phyloP scores from a whole-genome alignment of 2,797 vertebrate genomes.

The Limnodromus scolopaceus region DNA sequence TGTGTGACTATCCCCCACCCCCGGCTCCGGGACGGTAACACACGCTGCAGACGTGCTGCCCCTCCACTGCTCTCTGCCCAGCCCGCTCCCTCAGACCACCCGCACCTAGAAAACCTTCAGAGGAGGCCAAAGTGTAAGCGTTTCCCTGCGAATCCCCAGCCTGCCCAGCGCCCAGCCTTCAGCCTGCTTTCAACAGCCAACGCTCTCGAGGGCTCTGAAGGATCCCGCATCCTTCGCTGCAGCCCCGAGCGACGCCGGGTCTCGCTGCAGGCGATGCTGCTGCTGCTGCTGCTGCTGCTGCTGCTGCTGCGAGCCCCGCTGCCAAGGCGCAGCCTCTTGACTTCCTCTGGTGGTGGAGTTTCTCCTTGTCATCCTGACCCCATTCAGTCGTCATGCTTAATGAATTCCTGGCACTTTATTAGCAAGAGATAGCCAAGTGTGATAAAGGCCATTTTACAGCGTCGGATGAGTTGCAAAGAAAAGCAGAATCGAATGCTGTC shows the following conservation, averaged over 20 bases:
- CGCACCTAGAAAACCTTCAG: background rate
- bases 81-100: background rate
- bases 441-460: conserved; percentile 8
- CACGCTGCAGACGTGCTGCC: rapidly evolving
- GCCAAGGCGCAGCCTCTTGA: background rate
- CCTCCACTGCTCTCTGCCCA: background rate
- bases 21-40: background rate
- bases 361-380: conserved; percentile 36
- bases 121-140: background rate
- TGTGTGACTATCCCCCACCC: too few relatives aligned
- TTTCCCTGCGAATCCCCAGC: background rate
- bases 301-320: background rate
- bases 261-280: background rate
- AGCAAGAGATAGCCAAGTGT: conserved; percentile 7
- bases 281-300: background rate
- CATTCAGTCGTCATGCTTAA: background rate
- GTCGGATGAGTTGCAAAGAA: background rate
- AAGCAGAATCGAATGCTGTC: background rate
- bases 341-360: conserved; percentile 3
- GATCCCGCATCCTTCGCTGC: background rate
- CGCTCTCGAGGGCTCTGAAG: background rate
- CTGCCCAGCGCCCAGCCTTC: background rate
- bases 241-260: rapidly evolving
- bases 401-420: conserved; percentile 47
- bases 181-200: background rate